Evolutionary conservation across 2,113 vertebrate species (phyloP).

Genomic region (Lanius ludovicianus): DNA sequence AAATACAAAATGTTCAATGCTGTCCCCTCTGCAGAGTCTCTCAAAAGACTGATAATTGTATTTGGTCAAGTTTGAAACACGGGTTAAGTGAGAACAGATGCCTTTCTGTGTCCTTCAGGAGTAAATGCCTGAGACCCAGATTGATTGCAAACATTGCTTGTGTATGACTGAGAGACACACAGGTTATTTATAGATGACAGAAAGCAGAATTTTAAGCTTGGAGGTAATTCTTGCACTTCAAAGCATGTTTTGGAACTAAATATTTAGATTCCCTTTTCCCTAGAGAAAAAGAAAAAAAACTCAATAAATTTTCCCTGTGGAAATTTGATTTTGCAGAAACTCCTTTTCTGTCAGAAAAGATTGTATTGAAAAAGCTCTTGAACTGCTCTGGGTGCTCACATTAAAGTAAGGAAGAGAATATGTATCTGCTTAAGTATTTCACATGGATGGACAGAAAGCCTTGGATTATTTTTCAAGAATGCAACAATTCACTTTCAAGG

Average conservation of each 20-base stretch:
- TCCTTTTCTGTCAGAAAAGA: slow-evolving; percentile 46
- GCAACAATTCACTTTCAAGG: background rate
- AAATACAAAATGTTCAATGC: background rate
- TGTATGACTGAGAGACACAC: background rate
- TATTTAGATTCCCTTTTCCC: slow-evolving; percentile 42
- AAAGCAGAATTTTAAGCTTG: slow-evolving; percentile 34
- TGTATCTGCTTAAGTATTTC: background rate
- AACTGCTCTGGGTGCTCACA: slow-evolving; percentile 10
- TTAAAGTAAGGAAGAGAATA: background rate
- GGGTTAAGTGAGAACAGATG: background rate
- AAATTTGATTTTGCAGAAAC: slow-evolving; percentile 54
- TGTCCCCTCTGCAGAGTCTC: background rate
- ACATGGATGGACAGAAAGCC: background rate
- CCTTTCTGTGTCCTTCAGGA: background rate
- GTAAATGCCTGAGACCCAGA: background rate
- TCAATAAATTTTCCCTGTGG: slow-evolving; percentile 29
- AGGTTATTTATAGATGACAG: slow-evolving; percentile 22
- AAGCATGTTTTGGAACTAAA: slow-evolving; percentile 33
- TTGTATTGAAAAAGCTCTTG: background rate
- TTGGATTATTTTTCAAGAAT: background rate
- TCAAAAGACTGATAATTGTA: background rate
- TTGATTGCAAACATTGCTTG: background rate
- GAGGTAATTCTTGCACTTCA: slow-evolving; percentile 42
- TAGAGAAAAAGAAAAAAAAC: slow-evolving; percentile 17
- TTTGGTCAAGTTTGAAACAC: background rate